Percentiles rank a stretch among this genome's conserved stretches.
Conservation (phyloP, 2,113 vertebrate species). For the Nasalis larvatus region DNA sequence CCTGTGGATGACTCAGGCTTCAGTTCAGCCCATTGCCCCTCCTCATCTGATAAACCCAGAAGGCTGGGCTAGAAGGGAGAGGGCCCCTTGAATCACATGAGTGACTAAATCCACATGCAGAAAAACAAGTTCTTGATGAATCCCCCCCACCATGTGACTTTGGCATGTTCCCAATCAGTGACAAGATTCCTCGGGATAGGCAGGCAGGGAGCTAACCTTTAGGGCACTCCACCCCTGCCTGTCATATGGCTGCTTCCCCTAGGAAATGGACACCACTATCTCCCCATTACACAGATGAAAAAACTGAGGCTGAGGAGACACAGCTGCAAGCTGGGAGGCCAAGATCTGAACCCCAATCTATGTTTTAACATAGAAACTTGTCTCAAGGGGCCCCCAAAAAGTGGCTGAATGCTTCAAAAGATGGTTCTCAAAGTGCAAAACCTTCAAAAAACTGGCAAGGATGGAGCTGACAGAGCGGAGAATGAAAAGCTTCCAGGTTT, state of each 20-base stretch:
- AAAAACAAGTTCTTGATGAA: slow-evolving; percentile 34
- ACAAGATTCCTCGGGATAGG: not conserved
- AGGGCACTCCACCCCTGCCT: not conserved
- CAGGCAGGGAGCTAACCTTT: not conserved
- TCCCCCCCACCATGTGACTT: not conserved
- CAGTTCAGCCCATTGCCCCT: not conserved
- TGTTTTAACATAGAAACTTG: not conserved
- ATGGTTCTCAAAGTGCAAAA: not conserved
- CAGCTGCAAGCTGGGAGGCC: not conserved
- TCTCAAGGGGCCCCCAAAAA: not conserved
- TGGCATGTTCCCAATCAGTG: not conserved
- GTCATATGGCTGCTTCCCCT: not conserved
- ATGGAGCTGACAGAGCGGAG: not conserved
- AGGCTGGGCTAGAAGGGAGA: not conserved
- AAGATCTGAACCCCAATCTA: not conserved
- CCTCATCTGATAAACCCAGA: not conserved
- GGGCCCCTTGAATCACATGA: not conserved
- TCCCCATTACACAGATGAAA: not conserved
- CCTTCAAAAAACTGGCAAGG: not conserved
- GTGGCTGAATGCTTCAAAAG: not conserved
- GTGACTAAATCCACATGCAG: not conserved
- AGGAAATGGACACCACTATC: not conserved
- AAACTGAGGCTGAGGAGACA: not conserved
- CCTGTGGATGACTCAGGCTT: not conserved
- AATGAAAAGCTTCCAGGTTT: not conserved